These are phyloP conservation scores for Melitaea cinxia DNA, from an alignment of 1,140 invertebrate genomes.

Conservation along the genomic window DNA sequence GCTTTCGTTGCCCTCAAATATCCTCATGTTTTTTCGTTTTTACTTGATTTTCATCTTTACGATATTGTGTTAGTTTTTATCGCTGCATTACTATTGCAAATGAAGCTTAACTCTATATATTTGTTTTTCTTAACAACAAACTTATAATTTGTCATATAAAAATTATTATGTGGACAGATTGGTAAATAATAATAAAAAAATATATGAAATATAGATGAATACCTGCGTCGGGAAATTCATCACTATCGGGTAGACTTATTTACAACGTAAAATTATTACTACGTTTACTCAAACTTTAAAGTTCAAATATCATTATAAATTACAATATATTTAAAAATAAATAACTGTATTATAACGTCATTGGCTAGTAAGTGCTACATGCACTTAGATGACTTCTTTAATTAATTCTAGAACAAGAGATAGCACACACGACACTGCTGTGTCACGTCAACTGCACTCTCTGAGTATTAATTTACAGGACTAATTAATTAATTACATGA, in stretches of 20 bases:
- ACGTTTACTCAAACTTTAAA: no score
- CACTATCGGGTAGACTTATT: no score
- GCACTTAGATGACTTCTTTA: conserved; percentile 60
- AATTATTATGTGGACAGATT: no score
- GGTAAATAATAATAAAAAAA: no score
- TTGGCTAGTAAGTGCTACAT: conserved; percentile 11
- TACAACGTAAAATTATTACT: no score
- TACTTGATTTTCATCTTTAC: conserved; percentile 76
- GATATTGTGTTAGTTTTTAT: conserved; percentile 68
- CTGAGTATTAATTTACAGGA: conserved; percentile 69
- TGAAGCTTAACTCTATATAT: conserved; percentile 22
- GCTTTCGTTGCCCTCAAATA: conserved; percentile 67
- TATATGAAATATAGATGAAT: no score
- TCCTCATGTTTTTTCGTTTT: conserved; percentile 66
- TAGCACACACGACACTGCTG: conserved; percentile 47
- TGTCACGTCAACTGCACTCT: conserved; percentile 67
- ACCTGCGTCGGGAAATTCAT: no score
- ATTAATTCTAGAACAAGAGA: conserved; percentile 59
- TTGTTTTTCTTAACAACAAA: no score
- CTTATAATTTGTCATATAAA: no score
- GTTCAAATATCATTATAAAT: neutral
- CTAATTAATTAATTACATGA: conserved; percentile 76
- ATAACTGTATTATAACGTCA: neutral
- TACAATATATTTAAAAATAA: neutral
- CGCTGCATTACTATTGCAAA: conserved; percentile 54